Percentiles rank a stretch among this genome's conserved stretches.
These are phyloP conservation scores for Xenopus borealis DNA, from an alignment of 2,113 vertebrate genomes.

Conservation along the genomic window DNA sequence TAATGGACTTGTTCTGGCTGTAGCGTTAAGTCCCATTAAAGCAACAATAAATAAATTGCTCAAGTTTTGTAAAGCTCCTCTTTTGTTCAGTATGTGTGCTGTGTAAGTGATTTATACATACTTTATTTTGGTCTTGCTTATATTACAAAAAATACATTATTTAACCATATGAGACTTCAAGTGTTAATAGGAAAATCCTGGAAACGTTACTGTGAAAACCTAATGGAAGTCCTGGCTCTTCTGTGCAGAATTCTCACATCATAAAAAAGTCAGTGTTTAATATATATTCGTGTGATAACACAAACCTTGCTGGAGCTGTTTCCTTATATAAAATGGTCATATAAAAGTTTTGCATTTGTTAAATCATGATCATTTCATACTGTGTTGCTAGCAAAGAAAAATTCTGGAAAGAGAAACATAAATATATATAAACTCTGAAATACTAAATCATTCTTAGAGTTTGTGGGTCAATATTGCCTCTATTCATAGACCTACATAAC, in stretches of 20 bases:
- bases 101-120: background rate
- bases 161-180: slow-evolving; percentile 20
- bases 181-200: slow-evolving; percentile 51
- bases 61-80: background rate
- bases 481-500: no score
- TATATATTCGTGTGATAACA: background rate
- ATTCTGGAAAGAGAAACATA: no score
- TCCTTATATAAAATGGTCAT: background rate
- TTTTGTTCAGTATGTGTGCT: background rate
- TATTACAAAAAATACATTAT: background rate
- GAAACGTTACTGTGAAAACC: slow-evolving; percentile 50
- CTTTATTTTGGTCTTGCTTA: background rate
- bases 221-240: slow-evolving; percentile 55
- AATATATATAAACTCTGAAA: no score
- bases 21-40: background rate
- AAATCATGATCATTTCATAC: no score
- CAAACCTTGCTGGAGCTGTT: background rate
- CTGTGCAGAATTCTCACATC: slow-evolving; percentile 53
- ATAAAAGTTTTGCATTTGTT: no score
- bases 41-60: background rate
- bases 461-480: no score
- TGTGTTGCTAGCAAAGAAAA: no score
- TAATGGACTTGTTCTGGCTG: background rate
- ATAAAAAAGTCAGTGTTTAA: slow-evolving; percentile 41
- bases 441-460: no score